These are phyloP conservation scores for Barypeithes pellucidus DNA, from an alignment of 2,888 invertebrate species.

Conservation along the genomic window DNA sequence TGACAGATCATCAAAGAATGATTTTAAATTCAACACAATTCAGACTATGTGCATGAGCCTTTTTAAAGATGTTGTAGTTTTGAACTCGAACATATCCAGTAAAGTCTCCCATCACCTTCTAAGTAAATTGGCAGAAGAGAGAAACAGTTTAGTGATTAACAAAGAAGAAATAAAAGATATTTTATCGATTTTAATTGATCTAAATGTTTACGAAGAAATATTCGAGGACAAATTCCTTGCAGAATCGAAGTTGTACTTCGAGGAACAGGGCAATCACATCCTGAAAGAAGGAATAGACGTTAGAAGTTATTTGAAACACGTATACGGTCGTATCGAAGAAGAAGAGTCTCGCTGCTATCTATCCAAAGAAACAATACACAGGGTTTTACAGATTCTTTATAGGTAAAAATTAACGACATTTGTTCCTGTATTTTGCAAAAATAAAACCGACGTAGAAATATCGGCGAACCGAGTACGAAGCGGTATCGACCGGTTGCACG, in stretches of 20 bases:
- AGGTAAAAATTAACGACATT: no score
- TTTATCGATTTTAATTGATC: slow-evolving; percentile 93
- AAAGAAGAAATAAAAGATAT: slow-evolving; percentile 91
- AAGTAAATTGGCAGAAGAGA: slow-evolving; percentile 89
- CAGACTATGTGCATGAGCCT: slow-evolving; percentile 95
- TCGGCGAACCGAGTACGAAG: no score
- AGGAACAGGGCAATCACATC: slow-evolving; percentile 89
- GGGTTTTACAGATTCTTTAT: slow-evolving; percentile 89
- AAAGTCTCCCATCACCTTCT: slow-evolving; percentile 92
- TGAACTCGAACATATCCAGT: slow-evolving; percentile 87
- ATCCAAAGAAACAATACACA: slow-evolving; percentile 90
- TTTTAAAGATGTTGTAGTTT: slow-evolving; percentile 92
- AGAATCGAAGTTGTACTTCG: slow-evolving; percentile 91
- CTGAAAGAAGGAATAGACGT: slow-evolving; percentile 89
- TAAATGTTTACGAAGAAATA: slow-evolving; percentile 90
- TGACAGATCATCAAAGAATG: slow-evolving; percentile 94
- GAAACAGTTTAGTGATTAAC: slow-evolving; percentile 91
- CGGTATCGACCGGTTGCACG: no score
- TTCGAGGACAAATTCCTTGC: slow-evolving; percentile 90
- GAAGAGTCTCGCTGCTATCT: slow-evolving; percentile 86
- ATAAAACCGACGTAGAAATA: no score
- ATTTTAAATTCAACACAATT: slow-evolving; percentile 87
- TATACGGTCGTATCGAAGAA: slow-evolving; percentile 89
- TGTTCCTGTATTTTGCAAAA: no score
- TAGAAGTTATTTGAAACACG: slow-evolving; percentile 82